Base-by-base conservation (phyloP, 2,888 invertebrate species). In the Athalia rosae region DNA sequence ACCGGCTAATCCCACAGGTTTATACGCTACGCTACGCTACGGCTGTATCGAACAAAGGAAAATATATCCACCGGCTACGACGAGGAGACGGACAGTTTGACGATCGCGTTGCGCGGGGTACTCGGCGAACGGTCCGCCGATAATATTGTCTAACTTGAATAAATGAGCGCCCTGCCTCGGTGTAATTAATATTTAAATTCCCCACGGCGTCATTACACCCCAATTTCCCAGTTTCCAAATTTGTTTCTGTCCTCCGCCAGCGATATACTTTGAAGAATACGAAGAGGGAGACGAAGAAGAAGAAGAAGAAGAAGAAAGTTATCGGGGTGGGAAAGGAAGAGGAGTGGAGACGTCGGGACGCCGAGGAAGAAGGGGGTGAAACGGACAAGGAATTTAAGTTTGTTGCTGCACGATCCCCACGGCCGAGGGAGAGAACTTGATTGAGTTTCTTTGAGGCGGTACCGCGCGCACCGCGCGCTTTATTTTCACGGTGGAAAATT, bases 401-500 rank as follows among this genome's bases (percentile, higher is more conserved):
- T 86, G 86, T 71, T 71, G 71, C 71, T 71, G 71, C 58, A 71
- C 71, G 71, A 71, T 58, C 56, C 71, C 71, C 71, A n/a, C n/a
- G n/a, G 71, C 58, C 71, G 71, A 71, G 71, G 71, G 71, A 71
- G 69, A 77, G 64, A 79, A 69, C 77, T 78, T 77, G 80, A 74
- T 78, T 77, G 79, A 82, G 81, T 81, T 83, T 84, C 83, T 78
- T 80, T 79, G 77, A 78, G 74, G 81, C 78, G 79, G 73, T 77
- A n/a, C n/a, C n/a, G n/a, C n/a, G n/a, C 73, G 56, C 15, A 59
- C 77, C 79, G 78, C 79, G 1, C 28, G 83, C 83, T 83, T 85
- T 83, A 86, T 83, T 84, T 85, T 84, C 82, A 81, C 79, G 81
- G 81, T 81, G 83, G 83, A 84, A 83, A 86, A 86, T 85, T 85